Evolutionary conservation across 2,113 vertebrate genomes (phyloP).

Genomic region (Lagenorhynchus albirostris): DNA sequence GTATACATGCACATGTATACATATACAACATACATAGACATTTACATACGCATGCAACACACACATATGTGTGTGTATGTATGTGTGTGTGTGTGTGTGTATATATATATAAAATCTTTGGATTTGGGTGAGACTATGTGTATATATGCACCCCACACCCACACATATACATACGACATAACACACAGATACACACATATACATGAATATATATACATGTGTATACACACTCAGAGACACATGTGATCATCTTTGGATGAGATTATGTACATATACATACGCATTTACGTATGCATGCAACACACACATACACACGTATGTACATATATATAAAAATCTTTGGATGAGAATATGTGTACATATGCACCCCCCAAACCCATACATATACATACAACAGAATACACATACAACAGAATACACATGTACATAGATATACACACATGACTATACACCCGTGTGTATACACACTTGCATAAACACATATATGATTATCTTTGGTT

Average conservation of each 20-base stretch:
- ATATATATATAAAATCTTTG: no score
- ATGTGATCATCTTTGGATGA: neutral
- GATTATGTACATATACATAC: rapidly evolving
- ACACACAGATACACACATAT: no score
- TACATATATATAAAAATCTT: neutral
- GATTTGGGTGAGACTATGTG: neutral
- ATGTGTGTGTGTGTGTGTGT: rapidly evolving
- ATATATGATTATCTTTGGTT: neutral
- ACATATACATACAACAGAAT: neutral
- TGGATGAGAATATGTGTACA: neutral
- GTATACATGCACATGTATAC: neutral
- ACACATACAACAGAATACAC: neutral
- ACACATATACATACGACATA: neutral
- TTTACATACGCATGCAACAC: rapidly evolving
- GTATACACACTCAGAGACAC: no score
- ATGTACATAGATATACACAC: neutral
- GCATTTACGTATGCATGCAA: rapidly evolving
- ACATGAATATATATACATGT: no score
- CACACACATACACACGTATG: rapidly evolving
- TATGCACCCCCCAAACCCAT: neutral
- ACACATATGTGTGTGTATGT: rapidly evolving
- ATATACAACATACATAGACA: neutral
- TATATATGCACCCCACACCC: neutral
- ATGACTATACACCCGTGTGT: rapidly evolving
- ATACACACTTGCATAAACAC: rapidly evolving